Conservation (phyloP, 2,888 invertebrate species). For the Tetragonula carbonaria region DNA sequence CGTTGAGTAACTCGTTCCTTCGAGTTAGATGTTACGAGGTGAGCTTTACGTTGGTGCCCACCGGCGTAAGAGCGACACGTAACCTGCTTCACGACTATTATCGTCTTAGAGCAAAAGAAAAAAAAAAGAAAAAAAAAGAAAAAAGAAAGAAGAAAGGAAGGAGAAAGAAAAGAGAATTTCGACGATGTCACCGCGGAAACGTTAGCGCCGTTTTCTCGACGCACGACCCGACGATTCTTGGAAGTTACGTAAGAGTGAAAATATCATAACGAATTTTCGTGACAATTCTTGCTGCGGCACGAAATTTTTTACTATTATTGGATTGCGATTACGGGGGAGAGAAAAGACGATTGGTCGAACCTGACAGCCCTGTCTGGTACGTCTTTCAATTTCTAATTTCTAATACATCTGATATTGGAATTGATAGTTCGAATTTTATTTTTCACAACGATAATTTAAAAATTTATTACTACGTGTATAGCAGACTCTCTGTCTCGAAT, state of each 20-base stretch:
- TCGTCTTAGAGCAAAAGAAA: conserved; percentile 12
- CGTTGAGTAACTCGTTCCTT: conserved; percentile 70
- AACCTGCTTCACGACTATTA: conserved; percentile 59
- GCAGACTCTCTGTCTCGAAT: not conserved
- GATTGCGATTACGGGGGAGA: not conserved
- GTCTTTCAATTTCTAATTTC: too few species aligned
- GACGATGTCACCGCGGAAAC: conserved; percentile 47
- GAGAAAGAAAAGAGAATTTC: conserved; percentile 30
- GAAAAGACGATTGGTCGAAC: not conserved
- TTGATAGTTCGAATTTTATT: too few species aligned
- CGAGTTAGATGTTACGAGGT: conserved; percentile 70
- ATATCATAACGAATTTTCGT: not conserved
- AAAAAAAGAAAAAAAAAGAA: not conserved
- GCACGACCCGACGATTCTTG: not conserved
- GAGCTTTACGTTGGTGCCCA: conserved; percentile 64
- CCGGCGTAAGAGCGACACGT: conserved; percentile 63
- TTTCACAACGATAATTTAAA: too few species aligned
- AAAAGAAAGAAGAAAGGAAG: not conserved
- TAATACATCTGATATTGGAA: too few species aligned
- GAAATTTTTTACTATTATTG: not conserved
- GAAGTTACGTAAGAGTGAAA: conserved; percentile 32
- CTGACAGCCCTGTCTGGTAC: not conserved
- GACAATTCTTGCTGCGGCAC: not conserved
- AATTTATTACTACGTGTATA: not conserved
- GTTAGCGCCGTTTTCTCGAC: conserved; percentile 22